These are phyloP conservation scores for Otolemur garnettii DNA, from an alignment of 2,113 vertebrate genomes.

Conservation along the genomic window DNA sequence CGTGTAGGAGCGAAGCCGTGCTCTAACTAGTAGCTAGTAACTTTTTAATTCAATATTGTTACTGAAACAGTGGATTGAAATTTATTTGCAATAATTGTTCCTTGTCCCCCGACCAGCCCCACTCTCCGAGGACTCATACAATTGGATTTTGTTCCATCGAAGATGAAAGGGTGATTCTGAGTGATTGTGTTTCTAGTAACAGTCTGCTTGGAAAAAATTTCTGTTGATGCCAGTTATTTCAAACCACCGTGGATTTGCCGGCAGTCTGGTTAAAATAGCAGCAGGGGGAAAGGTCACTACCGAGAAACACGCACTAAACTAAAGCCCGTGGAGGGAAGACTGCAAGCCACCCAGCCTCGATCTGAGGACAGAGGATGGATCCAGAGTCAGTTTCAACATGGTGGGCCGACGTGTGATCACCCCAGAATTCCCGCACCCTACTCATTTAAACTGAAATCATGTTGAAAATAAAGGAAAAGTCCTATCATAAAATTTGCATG, in stretches of 20 bases:
- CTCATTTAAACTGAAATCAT: not conserved
- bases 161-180: slow-evolving; percentile 59
- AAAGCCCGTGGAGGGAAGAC: not conserved
- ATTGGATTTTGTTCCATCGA: slow-evolving; percentile 45
- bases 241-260: slow-evolving; percentile 29
- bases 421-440: not conserved
- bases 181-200: slow-evolving; percentile 14
- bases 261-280: not conserved
- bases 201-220: slow-evolving; percentile 47
- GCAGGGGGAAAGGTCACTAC: slow-evolving; percentile 29
- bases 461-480: not conserved
- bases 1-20: slow-evolving; percentile 83
- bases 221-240: slow-evolving; percentile 13
- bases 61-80: slow-evolving; percentile 86
- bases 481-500: not conserved
- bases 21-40: slow-evolving; percentile 88
- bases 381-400: not conserved
- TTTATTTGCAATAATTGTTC: slow-evolving; percentile 80
- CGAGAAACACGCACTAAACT: slow-evolving; percentile 4
- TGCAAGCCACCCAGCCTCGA: fast-evolving
- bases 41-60: slow-evolving; percentile 88
- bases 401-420: not conserved
- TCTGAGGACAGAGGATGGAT: not conserved
- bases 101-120: not conserved
- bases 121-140: slow-evolving; percentile 58